phyloP scores from a whole-genome alignment of 2,888 invertebrate genomes.

The Nephrotoma guestfalica region DNA sequence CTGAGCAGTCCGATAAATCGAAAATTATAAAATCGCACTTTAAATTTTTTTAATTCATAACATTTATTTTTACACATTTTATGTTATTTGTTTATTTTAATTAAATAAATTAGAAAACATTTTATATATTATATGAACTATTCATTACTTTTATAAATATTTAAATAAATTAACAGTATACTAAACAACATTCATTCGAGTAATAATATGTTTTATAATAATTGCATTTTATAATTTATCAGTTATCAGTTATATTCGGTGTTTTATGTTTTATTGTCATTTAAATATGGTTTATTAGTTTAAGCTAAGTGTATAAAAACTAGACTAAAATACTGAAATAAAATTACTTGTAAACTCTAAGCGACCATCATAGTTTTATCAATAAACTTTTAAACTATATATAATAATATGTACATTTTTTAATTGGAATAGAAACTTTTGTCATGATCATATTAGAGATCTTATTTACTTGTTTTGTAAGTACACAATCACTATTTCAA shows the following conservation, averaged over 20 bases:
- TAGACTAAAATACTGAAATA: background rate
- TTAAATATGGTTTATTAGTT: background rate
- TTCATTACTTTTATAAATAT: background rate
- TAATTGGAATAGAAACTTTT: background rate
- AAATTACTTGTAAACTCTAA: background rate
- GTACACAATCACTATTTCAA: background rate
- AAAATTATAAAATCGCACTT: too few species aligned
- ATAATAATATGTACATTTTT: background rate
- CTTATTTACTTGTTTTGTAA: background rate
- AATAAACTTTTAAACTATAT: background rate
- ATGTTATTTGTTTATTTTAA: background rate
- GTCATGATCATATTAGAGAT: background rate
- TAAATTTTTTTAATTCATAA: too few species aligned
- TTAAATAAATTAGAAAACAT: background rate
- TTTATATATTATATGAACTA: background rate
- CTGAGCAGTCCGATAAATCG: too few species aligned
- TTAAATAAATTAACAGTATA: background rate
- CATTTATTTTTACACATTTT: too few species aligned
- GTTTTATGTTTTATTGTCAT: background rate
- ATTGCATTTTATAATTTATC: background rate
- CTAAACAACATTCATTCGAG: background rate
- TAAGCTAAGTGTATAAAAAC: background rate
- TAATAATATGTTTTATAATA: background rate
- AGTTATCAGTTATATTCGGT: background rate
- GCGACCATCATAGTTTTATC: background rate